Evolutionary conservation across 2,888 invertebrate genomes (phyloP).

Genomic region (Drosophila kokeensis): DNA sequence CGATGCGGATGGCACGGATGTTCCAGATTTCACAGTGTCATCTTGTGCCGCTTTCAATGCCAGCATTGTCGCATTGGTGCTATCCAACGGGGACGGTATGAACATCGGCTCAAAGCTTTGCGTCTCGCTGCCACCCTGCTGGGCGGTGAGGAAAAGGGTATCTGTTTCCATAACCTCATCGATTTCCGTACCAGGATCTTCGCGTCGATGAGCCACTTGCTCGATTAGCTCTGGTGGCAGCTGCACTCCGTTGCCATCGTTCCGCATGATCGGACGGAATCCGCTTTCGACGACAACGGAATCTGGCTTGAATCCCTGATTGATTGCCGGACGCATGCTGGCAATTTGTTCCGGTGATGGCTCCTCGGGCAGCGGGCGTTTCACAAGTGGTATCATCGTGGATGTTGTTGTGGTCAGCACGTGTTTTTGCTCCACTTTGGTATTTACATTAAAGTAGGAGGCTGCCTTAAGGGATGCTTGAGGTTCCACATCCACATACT

Average conservation of each 20-base stretch:
- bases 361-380: conserved; percentile 74
- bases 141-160: conserved; percentile 84
- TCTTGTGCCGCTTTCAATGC: conserved; percentile 47
- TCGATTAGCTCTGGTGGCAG: conserved; percentile 85
- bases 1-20: conserved; percentile 29
- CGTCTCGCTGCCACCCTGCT: conserved; percentile 85
- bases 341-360: conserved; percentile 73
- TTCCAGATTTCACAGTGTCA: conserved; percentile 4
- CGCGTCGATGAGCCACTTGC: conserved; percentile 81
- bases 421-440: conserved; percentile 61
- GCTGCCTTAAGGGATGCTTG: conserved; percentile 71
- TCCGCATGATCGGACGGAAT: conserved; percentile 90
- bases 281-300: conserved; percentile 93
- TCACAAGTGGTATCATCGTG: conserved; percentile 60
- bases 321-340: conserved; percentile 87
- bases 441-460: conserved; percentile 44
- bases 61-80: conserved; percentile 85
- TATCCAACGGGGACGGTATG: conserved; percentile 91
- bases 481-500: conserved; percentile 79
- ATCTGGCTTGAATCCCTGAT: conserved; percentile 92
- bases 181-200: conserved; percentile 83
- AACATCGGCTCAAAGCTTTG: conserved; percentile 92
- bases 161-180: conserved; percentile 84
- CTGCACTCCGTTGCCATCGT: conserved; percentile 85
- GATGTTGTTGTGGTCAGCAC: conserved; percentile 27